Evolutionary conservation across 2,888 invertebrate species (phyloP), one percentile per base, ranked within the genome.

Genomic region (Psylliodes chrysocephalus): DNA sequence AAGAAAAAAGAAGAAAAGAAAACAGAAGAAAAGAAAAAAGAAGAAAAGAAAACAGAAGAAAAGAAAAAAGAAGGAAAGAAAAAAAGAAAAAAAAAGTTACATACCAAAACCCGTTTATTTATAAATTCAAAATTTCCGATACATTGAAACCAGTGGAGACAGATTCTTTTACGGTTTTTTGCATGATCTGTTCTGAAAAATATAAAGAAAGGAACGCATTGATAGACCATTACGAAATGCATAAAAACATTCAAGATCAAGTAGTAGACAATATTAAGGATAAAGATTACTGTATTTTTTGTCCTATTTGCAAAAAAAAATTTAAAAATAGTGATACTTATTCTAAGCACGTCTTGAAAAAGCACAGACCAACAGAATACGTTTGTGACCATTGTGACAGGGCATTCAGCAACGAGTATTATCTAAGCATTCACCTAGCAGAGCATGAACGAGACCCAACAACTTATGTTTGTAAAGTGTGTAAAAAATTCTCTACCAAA

Each of bases 301-400:
- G 63, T 28, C 57, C 51, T 2, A 17, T 44, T 1, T 63, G 63
- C 38, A 5, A 14, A 1, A 19, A 19, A 8, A 17, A 30, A n/a
- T 44, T 54, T n/a, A 18, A 14, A 12, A 42, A 17, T 6, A 6
- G 10, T 17, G 0, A 7, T 1, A 8, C 17, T 1, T 61, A 55
- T 18, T 10, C 33, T 1, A 18, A 6, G 1, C 61, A 61, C 30
- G 28, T 54, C 2, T 2, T 17, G 3, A 0, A 28, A 6, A 12
- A 15, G 18, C 61, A 61, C 14, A 35, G 28, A 17, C 75, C 75
- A 40, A 78, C 78, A 46, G 71, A 74, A 19, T 79, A 75, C 62
- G 72, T 70, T 60, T 81, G 81, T 59, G 75, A 76, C n/a, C 68
- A 67, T 12, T 81, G 81, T 57, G 70, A 74, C n/a, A 70, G 65